Conservation (phyloP, 1,140 invertebrate species). For the Formica exsecta region DNA sequence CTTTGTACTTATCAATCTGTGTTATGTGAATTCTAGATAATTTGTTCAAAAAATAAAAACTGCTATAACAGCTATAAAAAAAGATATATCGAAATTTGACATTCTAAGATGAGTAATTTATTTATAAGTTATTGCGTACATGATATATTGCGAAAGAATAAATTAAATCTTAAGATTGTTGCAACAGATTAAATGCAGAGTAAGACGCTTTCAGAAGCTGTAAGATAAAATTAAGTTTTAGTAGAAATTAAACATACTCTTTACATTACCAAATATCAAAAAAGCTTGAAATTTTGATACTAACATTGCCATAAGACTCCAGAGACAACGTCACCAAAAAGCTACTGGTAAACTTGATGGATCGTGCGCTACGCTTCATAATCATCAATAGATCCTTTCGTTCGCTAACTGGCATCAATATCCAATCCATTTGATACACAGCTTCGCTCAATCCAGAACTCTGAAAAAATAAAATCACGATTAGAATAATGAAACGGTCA, state of each 20-base stretch:
- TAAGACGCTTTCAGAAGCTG: conserved; percentile 67
- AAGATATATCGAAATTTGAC: neutral
- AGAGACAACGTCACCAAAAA: conserved; percentile 52
- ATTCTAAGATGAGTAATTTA: conserved; percentile 28
- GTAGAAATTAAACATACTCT: neutral
- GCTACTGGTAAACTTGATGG: conserved; percentile 54
- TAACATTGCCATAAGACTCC: conserved; percentile 50
- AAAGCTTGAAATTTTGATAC: conserved; percentile 17
- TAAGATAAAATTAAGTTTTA: conserved; percentile 22
- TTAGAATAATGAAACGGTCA: neutral
- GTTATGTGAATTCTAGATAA: neutral
- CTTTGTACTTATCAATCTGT: neutral
- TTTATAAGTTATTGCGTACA: neutral
- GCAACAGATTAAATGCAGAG: conserved; percentile 66
- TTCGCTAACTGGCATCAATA: neutral
- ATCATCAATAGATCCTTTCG: conserved; percentile 40
- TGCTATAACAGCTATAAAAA: neutral
- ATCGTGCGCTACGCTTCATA: conserved; percentile 42
- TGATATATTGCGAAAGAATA: neutral
- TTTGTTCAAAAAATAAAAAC: neutral
- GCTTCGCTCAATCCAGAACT: conserved; percentile 1
- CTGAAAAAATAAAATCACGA: neutral
- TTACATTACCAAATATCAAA: neutral
- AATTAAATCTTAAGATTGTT: conserved; percentile 19
- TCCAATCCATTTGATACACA: conserved; percentile 38